A percentile compares a stretch with the other conserved stretches of the same genome.
phyloP scores from a whole-genome alignment of 2,113 vertebrate genomes.

The Heloderma charlesbogerti region DNA sequence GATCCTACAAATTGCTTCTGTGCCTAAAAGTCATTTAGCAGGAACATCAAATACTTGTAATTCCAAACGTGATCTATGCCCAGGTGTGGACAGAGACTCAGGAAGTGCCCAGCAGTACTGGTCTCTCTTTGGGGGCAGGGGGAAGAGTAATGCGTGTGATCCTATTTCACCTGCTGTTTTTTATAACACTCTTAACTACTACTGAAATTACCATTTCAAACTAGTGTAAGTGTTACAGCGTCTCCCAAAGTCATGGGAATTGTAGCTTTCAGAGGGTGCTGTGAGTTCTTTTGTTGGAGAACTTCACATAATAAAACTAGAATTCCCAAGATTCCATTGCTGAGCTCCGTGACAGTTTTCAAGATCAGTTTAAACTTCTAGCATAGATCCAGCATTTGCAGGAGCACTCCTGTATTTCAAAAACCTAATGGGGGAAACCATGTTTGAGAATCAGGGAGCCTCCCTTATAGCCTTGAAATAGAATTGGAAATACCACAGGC shows the following conservation, averaged over 20 bases:
- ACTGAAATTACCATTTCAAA: neutral
- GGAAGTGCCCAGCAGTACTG: neutral
- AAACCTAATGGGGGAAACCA: neutral
- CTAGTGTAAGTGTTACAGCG: neutral
- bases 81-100: neutral
- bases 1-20: neutral
- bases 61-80: neutral
- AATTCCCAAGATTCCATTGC: neutral
- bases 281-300: neutral
- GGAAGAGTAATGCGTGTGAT: neutral
- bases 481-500: conserved; percentile 29
- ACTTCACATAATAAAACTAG: neutral
- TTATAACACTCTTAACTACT: neutral
- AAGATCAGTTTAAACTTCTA: neutral
- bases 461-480: conserved; percentile 16
- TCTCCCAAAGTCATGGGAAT: neutral
- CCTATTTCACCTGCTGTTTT: neutral
- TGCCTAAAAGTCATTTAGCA: neutral
- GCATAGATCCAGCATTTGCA: neutral
- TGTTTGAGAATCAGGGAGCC: neutral
- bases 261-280: neutral
- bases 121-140: neutral
- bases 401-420: neutral
- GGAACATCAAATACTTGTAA: neutral
- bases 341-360: neutral